phyloP scores from a whole-genome alignment of 2,888 invertebrate species.

The Micropterix aruncella region DNA sequence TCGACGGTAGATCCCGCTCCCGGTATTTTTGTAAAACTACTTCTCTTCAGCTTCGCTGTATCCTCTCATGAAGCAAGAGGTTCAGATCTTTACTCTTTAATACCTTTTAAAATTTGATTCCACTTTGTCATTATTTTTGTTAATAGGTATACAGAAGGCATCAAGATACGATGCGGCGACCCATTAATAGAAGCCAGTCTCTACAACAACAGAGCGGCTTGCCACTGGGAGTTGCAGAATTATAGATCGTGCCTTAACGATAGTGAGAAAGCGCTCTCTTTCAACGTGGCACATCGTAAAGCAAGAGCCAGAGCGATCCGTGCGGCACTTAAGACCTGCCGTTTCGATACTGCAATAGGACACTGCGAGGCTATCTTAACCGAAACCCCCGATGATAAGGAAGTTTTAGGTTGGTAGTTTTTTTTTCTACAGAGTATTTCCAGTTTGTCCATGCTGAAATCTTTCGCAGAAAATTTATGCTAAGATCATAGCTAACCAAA shows the following conservation, averaged over 20 bases:
- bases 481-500: no score
- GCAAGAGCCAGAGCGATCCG: conserved; percentile 61
- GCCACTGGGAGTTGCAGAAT: conserved; percentile 75
- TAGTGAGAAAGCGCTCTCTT: conserved; percentile 61
- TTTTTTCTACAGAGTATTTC: conserved; percentile 38
- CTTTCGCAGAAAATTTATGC: conserved; percentile 3
- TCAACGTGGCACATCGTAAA: conserved; percentile 66
- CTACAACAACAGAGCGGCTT: conserved; percentile 85
- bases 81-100: no score
- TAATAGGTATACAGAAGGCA: conserved; percentile 86
- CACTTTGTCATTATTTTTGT: no score
- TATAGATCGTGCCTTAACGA: conserved; percentile 68
- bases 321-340: conserved; percentile 49
- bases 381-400: conserved; percentile 38
- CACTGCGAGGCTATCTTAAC: conserved; percentile 56
- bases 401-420: no score
- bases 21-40: no score
- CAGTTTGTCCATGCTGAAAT: conserved; percentile 27
- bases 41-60: no score
- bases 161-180: conserved; percentile 60
- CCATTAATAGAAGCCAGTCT: conserved; percentile 64
- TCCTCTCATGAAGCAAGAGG: no score
- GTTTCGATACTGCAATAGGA: conserved; percentile 56
- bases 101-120: no score
- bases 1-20: no score